Evolutionary conservation across 2,797 vertebrate species (phyloP), one percentile per base, ranked within the genome.

Genomic region (Lepilemur ruficaudatus): DNA sequence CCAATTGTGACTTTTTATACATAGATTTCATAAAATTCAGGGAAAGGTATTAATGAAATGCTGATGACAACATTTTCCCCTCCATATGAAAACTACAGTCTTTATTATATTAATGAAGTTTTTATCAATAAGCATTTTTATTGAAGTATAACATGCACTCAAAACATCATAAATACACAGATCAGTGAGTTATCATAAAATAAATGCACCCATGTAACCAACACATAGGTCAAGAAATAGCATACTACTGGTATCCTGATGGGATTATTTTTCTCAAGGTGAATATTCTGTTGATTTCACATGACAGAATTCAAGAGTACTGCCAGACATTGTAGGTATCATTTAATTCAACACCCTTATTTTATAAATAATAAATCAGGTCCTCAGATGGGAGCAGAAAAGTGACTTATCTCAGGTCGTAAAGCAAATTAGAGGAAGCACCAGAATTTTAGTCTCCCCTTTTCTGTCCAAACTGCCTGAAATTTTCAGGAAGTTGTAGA

Each of bases 301-400:
- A 23, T 82, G 76, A 46, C n/a, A 73, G 73, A 93, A 81, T 48
- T 63, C 13, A 17, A 55, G 6, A 59, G 2, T 2, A 18, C 4
- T 93, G 50, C 7, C 59, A 90, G 18, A 35, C 48, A 67, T 73
- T 95, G 80, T 69, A 32, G 17, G 12, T 57, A 28, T 30, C 30
- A 43, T 65, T 38, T 59, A 80, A 88, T 2, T 46, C 28, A 67
- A 67, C 12, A 67, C 5, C 32, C 4, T 82, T 57, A 69, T 48
- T 65, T 79, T 83, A 93, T 69, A 92, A 94, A 79, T 85, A 83
- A 93, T 83, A 93, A 94, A 75, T 23, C 41, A 94, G 78, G 79
- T 35, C 30, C 52, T 70, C 23, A 81, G 20, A 38, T 38, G 55
- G 52, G 32, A 75, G 28, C 9, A 61, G 18, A 22, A 2, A 28